Evolutionary conservation across 2,888 invertebrate species (phyloP).

Genomic region (Cephonodes hylas): DNA sequence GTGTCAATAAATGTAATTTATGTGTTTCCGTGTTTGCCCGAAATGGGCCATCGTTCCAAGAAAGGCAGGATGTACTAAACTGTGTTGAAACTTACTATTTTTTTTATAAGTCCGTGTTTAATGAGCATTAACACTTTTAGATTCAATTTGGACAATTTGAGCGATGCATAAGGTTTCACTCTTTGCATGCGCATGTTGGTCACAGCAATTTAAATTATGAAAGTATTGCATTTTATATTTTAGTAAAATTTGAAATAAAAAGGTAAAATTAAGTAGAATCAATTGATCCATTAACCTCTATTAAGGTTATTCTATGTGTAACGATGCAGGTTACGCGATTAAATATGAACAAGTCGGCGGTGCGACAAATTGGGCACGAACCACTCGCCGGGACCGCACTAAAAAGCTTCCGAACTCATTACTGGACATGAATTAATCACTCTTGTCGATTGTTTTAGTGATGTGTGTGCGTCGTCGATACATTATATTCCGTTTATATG

Average conservation of each 20-base stretch:
- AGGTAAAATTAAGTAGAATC: not conserved
- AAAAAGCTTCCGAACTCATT: slow-evolving; percentile 69
- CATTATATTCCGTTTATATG: too few relatives aligned
- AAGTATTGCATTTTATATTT: not conserved
- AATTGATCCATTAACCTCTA: not conserved
- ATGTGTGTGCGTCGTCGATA: slow-evolving; percentile 17
- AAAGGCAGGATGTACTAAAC: not conserved
- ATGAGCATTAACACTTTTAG: not conserved
- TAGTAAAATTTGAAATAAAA: not conserved
- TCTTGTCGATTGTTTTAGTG: slow-evolving; percentile 55
- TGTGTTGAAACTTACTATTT: not conserved
- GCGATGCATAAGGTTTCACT: not conserved
- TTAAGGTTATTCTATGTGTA: not conserved
- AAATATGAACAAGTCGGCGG: slow-evolving; percentile 61
- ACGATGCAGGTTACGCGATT: slow-evolving; percentile 25
- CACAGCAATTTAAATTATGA: too few relatives aligned
- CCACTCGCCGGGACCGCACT: slow-evolving; percentile 60
- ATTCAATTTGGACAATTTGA: not conserved
- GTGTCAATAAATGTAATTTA: slow-evolving; percentile 13
- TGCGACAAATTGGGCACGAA: slow-evolving; percentile 70
- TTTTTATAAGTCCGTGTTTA: not conserved
- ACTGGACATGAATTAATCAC: slow-evolving; percentile 76
- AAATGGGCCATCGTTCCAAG: slow-evolving; percentile 12
- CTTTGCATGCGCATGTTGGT: too few relatives aligned
- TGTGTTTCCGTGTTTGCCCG: slow-evolving; percentile 17